Evolutionary conservation across 2,888 invertebrate genomes (phyloP), one percentile per base, ranked within the genome.

Genomic region (Drosophila histrio): DNA sequence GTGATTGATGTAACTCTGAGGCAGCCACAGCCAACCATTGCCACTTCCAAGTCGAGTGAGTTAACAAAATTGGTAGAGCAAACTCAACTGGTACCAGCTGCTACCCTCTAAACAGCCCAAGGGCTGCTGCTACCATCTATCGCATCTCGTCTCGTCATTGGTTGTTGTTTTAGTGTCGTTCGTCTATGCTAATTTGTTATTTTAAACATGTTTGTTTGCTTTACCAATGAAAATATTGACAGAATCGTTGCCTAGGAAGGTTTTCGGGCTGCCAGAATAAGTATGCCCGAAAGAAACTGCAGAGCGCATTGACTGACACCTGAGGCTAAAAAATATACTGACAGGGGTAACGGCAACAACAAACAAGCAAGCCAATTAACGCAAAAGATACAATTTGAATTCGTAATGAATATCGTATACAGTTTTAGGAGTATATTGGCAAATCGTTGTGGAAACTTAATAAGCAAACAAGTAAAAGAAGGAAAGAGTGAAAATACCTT

Each of bases 181-280:
- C 46, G 66, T 76, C 84, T 84, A 88, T 85, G 87, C 84, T 88
- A 85, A 85, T 87, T 85, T 88, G 87, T 88, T 85, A 88, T 87
- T 85, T 85, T 85, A 88, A 88, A 67, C 87, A 87, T 85, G 84
- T 88, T 88, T 85, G 88, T 86, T 84, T 84, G 77, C 79, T 66
- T 68, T 77, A 64, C 68, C 67, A 74, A 65, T 65, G 69, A 82
- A 87, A 87, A 88, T 83, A 83, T 83, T 88, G 83, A 83, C 88
- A 72, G 57, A 39, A 70, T 72, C 56, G 58, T 59, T 52, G 60
- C 63, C 44, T 46, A 28, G 13, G 36, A 36, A 56, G 50, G 57
- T 28, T 30, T 28, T 57, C 28, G 49, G 53, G 28, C 39, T 34
- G 47, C 0, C 54, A 26, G n/a, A 44, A 13, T 19, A 17, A 3